These are phyloP conservation scores for Oncorhynchus gorbuscha DNA, from an alignment of 2,113 vertebrate genomes.

Conservation along the genomic window DNA sequence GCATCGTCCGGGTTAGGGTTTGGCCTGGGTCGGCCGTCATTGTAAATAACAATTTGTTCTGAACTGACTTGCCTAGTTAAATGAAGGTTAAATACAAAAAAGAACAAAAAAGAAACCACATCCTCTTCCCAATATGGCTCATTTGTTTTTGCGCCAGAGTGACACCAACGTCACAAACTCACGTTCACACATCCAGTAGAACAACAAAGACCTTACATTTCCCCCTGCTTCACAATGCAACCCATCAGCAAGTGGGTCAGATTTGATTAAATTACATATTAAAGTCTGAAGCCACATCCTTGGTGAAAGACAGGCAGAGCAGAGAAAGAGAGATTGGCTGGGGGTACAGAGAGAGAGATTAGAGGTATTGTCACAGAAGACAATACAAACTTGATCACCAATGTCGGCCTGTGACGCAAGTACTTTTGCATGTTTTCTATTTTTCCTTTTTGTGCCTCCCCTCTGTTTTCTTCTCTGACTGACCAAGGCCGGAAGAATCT, in stretches of 20 bases:
- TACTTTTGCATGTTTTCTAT: constrained; percentile 39
- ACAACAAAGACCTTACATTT: not conserved
- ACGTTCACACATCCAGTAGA: constrained; percentile 4
- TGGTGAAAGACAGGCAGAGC: constrained; percentile 38
- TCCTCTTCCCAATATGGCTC: constrained; percentile 1
- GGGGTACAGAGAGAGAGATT: constrained; percentile 13
- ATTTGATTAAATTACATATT: constrained; percentile 68
- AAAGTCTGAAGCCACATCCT: constrained; percentile 42
- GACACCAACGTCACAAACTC: constrained; percentile 21
- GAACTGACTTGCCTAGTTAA: too few relatives aligned
- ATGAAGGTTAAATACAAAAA: too few relatives aligned
- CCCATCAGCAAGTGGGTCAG: constrained; percentile 66
- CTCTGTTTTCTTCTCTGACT: constrained; percentile 28
- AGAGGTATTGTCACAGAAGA: constrained; percentile 41
- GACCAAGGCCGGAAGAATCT: constrained; percentile 15
- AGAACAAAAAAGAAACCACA: too few relatives aligned
- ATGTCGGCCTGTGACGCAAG: constrained; percentile 54
- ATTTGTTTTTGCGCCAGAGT: constrained; percentile 22
- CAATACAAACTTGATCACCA: constrained; percentile 47
- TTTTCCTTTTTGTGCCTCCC: not conserved
- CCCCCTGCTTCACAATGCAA: constrained; percentile 18
- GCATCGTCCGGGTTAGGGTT: too few relatives aligned
- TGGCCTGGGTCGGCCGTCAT: too few relatives aligned
- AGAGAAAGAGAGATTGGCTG: too few relatives aligned
- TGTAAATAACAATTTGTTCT: too few relatives aligned